Conservation (phyloP, 2,113 vertebrate species). For the Centropus bengalensis region DNA sequence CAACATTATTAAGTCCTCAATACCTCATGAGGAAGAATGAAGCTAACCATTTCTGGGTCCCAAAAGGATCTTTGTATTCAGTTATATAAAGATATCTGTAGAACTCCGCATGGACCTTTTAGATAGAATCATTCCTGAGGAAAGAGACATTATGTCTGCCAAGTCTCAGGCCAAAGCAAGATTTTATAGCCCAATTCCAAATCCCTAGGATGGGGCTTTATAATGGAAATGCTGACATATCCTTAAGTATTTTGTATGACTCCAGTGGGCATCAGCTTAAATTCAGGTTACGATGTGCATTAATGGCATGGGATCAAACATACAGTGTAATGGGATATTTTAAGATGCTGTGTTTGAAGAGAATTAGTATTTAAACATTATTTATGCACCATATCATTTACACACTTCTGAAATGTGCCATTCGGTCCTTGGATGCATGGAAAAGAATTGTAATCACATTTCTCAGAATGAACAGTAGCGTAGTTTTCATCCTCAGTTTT, state of each 20-base stretch:
- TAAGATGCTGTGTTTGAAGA: conserved; percentile 35
- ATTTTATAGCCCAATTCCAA: neutral
- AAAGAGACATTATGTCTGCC: conserved; percentile 10
- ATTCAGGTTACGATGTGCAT: conserved; percentile 13
- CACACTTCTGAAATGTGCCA: conserved; percentile 16
- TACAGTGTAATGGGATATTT: neutral
- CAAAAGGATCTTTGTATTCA: neutral
- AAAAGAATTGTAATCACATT: neutral
- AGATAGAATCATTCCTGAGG: conserved; percentile 1
- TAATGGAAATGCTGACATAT: conserved; percentile 32
- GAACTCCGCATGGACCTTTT: neutral
- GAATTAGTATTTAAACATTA: neutral
- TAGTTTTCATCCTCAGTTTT: neutral
- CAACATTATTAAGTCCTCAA: neutral
- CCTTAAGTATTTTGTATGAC: neutral
- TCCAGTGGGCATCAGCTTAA: neutral
- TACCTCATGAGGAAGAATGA: neutral
- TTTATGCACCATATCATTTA: conserved; percentile 40
- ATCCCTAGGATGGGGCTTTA: neutral
- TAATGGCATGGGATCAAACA: conserved; percentile 26
- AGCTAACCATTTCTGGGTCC: neutral
- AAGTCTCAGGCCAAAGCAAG: conserved; percentile 36
- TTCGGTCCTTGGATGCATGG: neutral
- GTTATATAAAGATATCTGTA: neutral
- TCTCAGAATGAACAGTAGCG: neutral